Conservation (phyloP, 1,140 invertebrate genomes). For the Sinonovacula constricta region DNA sequence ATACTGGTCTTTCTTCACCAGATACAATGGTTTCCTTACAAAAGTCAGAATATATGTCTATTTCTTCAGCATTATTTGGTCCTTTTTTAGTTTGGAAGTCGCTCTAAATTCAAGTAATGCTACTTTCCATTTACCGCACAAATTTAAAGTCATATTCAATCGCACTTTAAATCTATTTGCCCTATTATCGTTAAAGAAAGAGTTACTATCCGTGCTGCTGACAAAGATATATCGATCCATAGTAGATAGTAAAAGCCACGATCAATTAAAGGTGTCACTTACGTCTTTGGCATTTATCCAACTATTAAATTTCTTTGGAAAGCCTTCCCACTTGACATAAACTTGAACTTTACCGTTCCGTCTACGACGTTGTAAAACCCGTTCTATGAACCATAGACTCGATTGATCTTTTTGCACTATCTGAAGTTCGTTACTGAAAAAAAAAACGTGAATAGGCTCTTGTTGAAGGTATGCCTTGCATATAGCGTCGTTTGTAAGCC, state of each 20-base stretch:
- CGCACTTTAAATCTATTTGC: conserved; percentile 19
- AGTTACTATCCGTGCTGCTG: background rate
- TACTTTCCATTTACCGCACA: too few species aligned
- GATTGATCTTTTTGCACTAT: conserved; percentile 34
- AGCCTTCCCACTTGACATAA: conserved; percentile 17
- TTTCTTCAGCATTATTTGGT: background rate
- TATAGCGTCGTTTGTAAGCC: background rate
- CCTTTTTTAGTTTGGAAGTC: background rate
- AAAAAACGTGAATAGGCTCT: conserved; percentile 2
- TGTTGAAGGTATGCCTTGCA: conserved; percentile 26
- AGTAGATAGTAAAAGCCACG: background rate
- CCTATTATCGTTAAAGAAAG: conserved; percentile 19
- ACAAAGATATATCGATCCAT: conserved; percentile 8
- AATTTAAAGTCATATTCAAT: too few species aligned
- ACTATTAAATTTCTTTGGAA: conserved; percentile 19
- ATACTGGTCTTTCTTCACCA: background rate
- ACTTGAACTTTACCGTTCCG: conserved; percentile 4
- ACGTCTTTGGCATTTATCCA: background rate
- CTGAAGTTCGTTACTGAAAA: conserved; percentile 10
- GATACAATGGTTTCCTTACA: conserved; percentile 29
- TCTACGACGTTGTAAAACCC: conserved; percentile 21
- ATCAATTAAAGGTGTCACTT: background rate
- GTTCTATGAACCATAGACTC: conserved; percentile 31
- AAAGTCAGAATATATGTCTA: conserved; percentile 18
- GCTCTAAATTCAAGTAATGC: background rate